Evolutionary conservation across 1,140 invertebrate genomes (phyloP).

Genomic region (Drosophila paulistorum): DNA sequence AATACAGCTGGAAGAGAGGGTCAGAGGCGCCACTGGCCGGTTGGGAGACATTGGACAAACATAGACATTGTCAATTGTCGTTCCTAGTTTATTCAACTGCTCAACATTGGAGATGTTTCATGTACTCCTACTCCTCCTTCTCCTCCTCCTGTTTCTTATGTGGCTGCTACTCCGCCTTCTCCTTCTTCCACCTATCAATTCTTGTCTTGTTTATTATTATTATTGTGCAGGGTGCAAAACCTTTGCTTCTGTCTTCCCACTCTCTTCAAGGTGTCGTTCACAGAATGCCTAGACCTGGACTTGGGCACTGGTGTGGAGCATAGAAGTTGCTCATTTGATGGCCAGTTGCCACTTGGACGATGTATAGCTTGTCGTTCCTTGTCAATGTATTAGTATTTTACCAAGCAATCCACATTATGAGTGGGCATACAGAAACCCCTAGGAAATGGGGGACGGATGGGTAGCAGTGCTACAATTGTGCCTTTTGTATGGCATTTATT

Average conservation of each 20-base stretch:
- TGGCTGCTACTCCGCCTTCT: not conserved
- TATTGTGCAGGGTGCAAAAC: constrained; percentile 54
- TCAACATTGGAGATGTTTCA: constrained; percentile 59
- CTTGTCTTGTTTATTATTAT: constrained; percentile 75
- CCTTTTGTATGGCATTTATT: constrained; percentile 67
- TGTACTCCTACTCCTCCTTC: not conserved
- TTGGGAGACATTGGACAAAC: constrained; percentile 55
- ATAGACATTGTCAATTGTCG: constrained; percentile 75
- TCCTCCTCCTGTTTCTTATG: not conserved
- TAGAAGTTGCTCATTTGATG: constrained; percentile 68
- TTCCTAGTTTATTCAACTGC: constrained; percentile 76
- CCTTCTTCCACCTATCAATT: not conserved
- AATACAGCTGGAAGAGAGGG: constrained; percentile 21
- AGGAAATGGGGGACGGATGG: constrained; percentile 16
- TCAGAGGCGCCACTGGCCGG: not conserved
- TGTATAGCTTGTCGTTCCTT: constrained; percentile 25
- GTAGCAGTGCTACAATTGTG: constrained; percentile 56
- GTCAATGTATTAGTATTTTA: constrained; percentile 81
- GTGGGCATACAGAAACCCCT: constrained; percentile 36
- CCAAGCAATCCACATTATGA: constrained; percentile 61
- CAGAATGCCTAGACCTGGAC: constrained; percentile 35
- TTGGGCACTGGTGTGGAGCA: not conserved
- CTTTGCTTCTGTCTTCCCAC: constrained; percentile 30
- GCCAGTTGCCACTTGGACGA: constrained; percentile 56
- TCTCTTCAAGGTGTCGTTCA: constrained; percentile 65